phyloP scores from a whole-genome alignment of 2,797 vertebrate genomes.

The Alexandromys oeconomus region DNA sequence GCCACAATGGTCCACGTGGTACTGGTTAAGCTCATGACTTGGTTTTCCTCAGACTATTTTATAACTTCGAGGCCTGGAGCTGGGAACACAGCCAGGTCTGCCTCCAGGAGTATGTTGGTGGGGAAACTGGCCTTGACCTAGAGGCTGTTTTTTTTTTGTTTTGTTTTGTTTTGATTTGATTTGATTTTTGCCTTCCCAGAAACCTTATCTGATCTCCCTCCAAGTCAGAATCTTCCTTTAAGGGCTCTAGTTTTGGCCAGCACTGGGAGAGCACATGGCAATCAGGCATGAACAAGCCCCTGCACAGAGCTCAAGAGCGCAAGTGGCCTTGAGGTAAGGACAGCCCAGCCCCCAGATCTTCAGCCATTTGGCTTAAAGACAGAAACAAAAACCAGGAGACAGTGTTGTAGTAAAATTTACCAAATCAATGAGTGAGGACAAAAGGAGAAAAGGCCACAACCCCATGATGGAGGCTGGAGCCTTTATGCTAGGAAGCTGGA shows the following conservation, averaged over 20 bases:
- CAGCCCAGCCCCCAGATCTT: background rate
- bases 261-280: background rate
- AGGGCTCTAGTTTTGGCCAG: background rate
- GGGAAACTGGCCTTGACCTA: background rate
- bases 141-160: background rate
- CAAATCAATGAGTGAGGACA: background rate
- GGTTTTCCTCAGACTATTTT: background rate
- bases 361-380: background rate
- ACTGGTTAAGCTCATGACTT: background rate
- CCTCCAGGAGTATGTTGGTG: background rate
- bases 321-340: background rate
- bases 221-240: background rate
- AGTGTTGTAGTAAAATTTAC: background rate
- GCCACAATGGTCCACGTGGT: background rate
- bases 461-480: background rate
- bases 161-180: too few relatives aligned
- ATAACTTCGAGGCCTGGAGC: background rate
- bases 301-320: background rate
- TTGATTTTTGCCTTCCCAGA: background rate
- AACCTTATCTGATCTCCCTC: background rate
- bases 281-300: background rate
- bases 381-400: background rate
- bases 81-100: background rate
- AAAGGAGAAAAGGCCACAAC: background rate
- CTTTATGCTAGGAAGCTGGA: background rate